Percentiles rank a stretch among this genome's conserved stretches.
phyloP scores from a whole-genome alignment of 2,888 invertebrate species.

The Encarsia formosa region DNA sequence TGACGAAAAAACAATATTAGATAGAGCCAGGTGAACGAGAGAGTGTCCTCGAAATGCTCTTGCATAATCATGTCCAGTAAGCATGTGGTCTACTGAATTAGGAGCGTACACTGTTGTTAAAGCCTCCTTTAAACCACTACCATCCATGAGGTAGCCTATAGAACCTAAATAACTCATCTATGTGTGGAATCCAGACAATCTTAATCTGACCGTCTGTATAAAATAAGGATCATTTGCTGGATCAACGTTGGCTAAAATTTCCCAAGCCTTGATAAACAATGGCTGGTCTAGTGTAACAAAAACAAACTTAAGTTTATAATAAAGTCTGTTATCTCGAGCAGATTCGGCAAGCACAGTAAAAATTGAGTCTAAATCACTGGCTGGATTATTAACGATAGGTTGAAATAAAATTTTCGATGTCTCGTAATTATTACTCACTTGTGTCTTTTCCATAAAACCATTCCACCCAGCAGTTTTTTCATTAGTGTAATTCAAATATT shows the following conservation, averaged over 20 bases:
- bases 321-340: constrained; percentile 32
- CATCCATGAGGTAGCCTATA: constrained; percentile 24
- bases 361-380: not conserved
- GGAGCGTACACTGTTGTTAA: constrained; percentile 4
- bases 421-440: constrained; percentile 14
- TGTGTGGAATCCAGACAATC: not conserved
- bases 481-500: not conserved
- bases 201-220: not conserved
- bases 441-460: constrained; percentile 3
- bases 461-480: constrained; percentile 1
- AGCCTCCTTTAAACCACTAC: constrained; percentile 14
- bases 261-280: not conserved
- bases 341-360: not conserved
- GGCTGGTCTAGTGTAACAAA: not conserved
- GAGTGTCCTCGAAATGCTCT: constrained; percentile 10
- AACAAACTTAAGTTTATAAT: not conserved
- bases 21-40: constrained; percentile 1
- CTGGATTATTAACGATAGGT: constrained; percentile 26
- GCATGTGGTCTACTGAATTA: constrained; percentile 13
- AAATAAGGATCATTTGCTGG: too few species aligned
- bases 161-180: constrained; percentile 21
- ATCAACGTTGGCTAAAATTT: not conserved
- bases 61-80: constrained; percentile 5
- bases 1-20: not conserved
- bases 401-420: constrained; percentile 29